These are phyloP conservation scores for Aradophagus sp. DNA, from an alignment of 1,140 invertebrate species.

Conservation along the genomic window DNA sequence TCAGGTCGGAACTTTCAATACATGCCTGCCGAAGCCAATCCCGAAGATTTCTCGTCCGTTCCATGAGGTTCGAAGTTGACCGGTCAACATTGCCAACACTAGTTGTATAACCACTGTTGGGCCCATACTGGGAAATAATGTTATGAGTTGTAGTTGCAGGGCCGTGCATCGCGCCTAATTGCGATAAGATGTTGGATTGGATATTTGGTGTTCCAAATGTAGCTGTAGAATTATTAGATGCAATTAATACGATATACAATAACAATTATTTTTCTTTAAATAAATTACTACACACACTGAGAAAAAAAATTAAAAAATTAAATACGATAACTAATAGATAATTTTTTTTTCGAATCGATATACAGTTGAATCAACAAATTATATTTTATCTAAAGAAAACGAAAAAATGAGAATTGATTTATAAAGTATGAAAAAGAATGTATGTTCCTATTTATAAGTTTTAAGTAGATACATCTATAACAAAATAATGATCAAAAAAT, in stretches of 20 bases:
- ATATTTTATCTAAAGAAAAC: too few species aligned
- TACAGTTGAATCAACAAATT: too few species aligned
- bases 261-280: conserved; percentile 7
- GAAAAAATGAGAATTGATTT: too few species aligned
- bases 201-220: conserved; percentile 72
- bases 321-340: too few species aligned
- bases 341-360: too few species aligned
- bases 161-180: conserved; percentile 65
- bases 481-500: too few species aligned
- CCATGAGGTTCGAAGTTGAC: conserved; percentile 77
- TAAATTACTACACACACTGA: too few species aligned
- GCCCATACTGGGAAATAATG: conserved; percentile 72
- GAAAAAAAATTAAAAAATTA: background rate
- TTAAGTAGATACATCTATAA: too few species aligned
- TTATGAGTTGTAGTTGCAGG: conserved; percentile 70
- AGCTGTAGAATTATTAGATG: too few species aligned
- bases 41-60: conserved; percentile 79
- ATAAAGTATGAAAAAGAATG: too few species aligned
- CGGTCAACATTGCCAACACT: conserved; percentile 71
- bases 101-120: conserved; percentile 70
- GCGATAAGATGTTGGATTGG: conserved; percentile 72
- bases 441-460: too few species aligned
- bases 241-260: too few species aligned
- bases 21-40: conserved; percentile 79
- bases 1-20: conserved; percentile 69